Evolutionary conservation across 2,797 vertebrate species (phyloP).

Genomic region (Pogonophryne albipinna): DNA sequence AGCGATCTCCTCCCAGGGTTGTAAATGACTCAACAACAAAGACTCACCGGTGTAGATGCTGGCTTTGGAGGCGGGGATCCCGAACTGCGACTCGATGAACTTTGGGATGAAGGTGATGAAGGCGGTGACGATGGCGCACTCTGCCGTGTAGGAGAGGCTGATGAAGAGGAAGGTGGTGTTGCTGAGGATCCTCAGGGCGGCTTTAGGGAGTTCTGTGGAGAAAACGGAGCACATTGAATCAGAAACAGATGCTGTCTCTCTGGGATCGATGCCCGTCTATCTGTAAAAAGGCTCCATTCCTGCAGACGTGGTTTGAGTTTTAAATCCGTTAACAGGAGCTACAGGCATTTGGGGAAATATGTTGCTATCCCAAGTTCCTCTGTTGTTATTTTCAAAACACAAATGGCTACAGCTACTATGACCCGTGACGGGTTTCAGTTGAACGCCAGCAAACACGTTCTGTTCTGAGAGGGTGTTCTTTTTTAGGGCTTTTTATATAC

Average conservation of each 20-base stretch:
- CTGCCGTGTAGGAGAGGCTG: conserved; percentile 99
- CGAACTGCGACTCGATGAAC: conserved; percentile 99
- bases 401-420: background rate
- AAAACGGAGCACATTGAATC: no score
- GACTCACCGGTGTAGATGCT: conserved; percentile 98
- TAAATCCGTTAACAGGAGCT: no score
- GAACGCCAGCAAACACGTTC: conserved; percentile 31
- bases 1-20: no score
- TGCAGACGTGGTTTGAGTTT: no score
- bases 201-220: conserved; percentile 93
- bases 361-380: conserved; percentile 29
- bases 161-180: conserved; percentile 99
- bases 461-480: conserved; percentile 48
- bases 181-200: conserved; percentile 97
- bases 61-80: conserved; percentile 97
- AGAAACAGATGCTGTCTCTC: no score
- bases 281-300: background rate
- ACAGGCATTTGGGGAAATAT: no score
- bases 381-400: conserved; percentile 28
- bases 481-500: conserved; percentile 55
- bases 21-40: background rate
- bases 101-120: conserved; percentile 99
- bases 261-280: conserved; percentile 30
- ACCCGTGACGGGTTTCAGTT: conserved; percentile 27
- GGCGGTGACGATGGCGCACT: conserved; percentile 99